phyloP scores from a whole-genome alignment of 2,113 vertebrate species.

The Oryzias woworae region DNA sequence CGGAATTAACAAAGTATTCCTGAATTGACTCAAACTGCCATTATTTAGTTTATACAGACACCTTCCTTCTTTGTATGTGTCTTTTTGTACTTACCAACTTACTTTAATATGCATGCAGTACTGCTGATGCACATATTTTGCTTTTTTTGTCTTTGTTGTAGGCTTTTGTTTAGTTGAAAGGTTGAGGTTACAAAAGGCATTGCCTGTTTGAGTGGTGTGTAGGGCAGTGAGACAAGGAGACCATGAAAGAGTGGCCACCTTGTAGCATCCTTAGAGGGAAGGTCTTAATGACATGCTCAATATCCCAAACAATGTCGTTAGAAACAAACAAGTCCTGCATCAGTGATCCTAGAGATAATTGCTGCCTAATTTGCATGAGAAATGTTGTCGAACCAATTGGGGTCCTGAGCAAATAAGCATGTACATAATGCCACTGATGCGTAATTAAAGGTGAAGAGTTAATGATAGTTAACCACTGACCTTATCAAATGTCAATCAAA shows the following conservation, averaged over 20 bases:
- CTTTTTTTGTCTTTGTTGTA: neutral
- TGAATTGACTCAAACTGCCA: too few species aligned
- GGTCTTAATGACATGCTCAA: conserved; percentile 63
- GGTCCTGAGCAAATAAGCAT: conserved; percentile 64
- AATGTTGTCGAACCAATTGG: conserved; percentile 59
- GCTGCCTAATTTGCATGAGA: conserved; percentile 72
- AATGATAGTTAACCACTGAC: conserved; percentile 68
- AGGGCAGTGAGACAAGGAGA: conserved; percentile 16
- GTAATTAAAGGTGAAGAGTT: conserved; percentile 69
- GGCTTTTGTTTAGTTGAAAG: conserved; percentile 11
- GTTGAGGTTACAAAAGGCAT: conserved; percentile 18
- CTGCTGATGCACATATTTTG: neutral
- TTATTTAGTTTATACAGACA: too few species aligned
- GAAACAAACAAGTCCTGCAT: conserved; percentile 65
- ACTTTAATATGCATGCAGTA: neutral
- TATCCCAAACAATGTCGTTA: conserved; percentile 67
- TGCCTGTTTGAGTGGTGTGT: conserved; percentile 19
- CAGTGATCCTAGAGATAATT: conserved; percentile 72
- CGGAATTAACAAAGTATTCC: too few species aligned
- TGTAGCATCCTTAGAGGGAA: conserved; percentile 42
- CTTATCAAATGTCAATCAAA: conserved; percentile 73
- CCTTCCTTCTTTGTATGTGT: too few species aligned
- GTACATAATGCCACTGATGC: conserved; percentile 52
- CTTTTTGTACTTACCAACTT: neutral
- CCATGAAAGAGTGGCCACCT: conserved; percentile 34